Evolutionary conservation across 2,888 invertebrate genomes (phyloP), one percentile per base, ranked within the genome.

Genomic region (Lasioglossum vierecki): DNA sequence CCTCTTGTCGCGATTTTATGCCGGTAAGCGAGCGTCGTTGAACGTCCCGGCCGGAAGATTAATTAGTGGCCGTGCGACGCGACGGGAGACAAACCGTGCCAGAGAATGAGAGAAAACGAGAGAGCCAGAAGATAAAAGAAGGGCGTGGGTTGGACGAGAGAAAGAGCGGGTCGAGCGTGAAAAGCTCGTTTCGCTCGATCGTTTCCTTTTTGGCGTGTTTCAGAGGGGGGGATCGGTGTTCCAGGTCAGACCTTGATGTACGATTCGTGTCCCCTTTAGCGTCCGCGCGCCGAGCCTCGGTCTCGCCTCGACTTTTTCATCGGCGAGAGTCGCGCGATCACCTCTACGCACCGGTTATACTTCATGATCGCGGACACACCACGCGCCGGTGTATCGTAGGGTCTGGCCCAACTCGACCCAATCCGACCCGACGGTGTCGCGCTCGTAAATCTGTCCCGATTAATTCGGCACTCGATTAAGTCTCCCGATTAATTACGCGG

Each of bases 401-500:
- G 35, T 18, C 49, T 8, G 22, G 26, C 4, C 26, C 60, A n/a
- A 57, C 53, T 35, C 35, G 57, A 60, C 13, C 26, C 57, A 13
- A 26, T 4, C 26, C 26, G 60, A 26, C 26, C 15, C 63, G 63
- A 26, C 66, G 66, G 66, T 18, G 66, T 35, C 66, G 66, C 35
- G 35, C 35, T 71, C 80, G 87, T 86, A 88, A 90, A 90, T 88
- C 88, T 82, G 90, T 86, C 88, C 72, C 82, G 85, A 91, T 90
- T 84, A 86, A 88, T 90, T 91, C 88, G 84, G 72, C 87, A 89
- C 86, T 89, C 87, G 88, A 87, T 89, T 89, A 89, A 89, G 86
- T 88, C 82, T 46, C 80, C 66, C 90, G 84, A 91, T 91, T 89
- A 91, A 90, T 90, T 88, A 86, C 90, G 77, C 77, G 63, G 79